Percentiles rank a stretch among this genome's conserved stretches.
Evolutionary conservation across 1,140 invertebrate genomes (phyloP).

Genomic region (Anastrepha obliqua): DNA sequence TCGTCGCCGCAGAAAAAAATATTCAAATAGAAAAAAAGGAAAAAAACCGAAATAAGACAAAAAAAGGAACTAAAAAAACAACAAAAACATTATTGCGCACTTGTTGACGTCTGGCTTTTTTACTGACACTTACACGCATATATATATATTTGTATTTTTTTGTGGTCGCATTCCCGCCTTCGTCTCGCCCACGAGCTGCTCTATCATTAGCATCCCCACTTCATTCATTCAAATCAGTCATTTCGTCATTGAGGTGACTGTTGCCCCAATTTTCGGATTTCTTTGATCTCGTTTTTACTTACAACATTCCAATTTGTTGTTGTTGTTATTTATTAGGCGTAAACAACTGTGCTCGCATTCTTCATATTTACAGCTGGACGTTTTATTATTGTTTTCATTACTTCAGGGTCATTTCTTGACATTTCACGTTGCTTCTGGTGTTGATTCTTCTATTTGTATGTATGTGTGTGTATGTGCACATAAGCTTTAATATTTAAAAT

Average conservation of each 20-base stretch:
- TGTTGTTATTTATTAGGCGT: neutral
- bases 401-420: neutral
- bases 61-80: neutral
- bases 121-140: neutral
- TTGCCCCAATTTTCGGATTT: neutral
- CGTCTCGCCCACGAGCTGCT: neutral
- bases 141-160: neutral
- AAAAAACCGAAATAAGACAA: neutral
- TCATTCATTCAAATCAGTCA: neutral
- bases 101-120: neutral
- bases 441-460: too few species aligned
- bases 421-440: neutral
- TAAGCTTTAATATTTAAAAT: too few species aligned
- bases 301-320: neutral
- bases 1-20: too few species aligned
- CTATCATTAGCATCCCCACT: neutral
- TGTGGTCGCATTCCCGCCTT: neutral
- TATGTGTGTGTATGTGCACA: too few species aligned
- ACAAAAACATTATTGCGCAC: neutral
- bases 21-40: too few species aligned
- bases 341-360: slow-evolving; percentile 1
- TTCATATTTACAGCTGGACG: neutral
- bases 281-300: neutral
- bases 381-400: neutral
- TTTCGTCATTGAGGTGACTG: neutral